Conservation (phyloP, 2,113 vertebrate genomes). For the Falco punctatus region DNA sequence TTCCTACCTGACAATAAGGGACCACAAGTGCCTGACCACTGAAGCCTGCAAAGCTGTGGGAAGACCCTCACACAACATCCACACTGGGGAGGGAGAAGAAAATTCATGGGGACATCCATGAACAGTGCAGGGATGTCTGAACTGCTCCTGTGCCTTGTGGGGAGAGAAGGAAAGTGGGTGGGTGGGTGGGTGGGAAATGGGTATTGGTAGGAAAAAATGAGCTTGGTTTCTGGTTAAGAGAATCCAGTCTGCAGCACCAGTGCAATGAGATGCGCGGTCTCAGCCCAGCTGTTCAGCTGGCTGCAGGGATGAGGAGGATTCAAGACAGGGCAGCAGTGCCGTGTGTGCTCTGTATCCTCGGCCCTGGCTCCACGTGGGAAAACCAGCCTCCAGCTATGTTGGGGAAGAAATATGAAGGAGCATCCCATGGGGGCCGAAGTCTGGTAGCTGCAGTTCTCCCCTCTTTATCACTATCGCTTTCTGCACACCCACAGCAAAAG, state of each 20-base stretch:
- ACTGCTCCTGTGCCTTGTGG: not conserved
- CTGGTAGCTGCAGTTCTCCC: not conserved
- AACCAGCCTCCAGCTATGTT: accelerated
- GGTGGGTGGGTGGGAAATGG: not conserved
- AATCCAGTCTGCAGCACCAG: not conserved
- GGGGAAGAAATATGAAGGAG: not conserved
- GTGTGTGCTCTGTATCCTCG: not conserved
- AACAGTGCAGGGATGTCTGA: not conserved
- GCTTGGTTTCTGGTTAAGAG: not conserved
- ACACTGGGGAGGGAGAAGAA: not conserved
- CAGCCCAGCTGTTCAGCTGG: not conserved
- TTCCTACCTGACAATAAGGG: not conserved
- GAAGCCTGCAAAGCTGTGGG: not conserved
- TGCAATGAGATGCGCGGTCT: accelerated
- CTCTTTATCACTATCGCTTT: not conserved
- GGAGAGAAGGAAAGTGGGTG: not conserved
- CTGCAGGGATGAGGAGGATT: not conserved
- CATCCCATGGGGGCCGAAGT: not conserved
- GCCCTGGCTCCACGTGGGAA: not conserved
- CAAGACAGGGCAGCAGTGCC: not conserved
- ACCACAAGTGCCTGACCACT: not conserved
- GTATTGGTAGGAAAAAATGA: not conserved
- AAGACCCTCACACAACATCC: not conserved
- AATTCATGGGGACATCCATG: not conserved
- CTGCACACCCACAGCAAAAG: not conserved